Base-by-base conservation (phyloP, 1,140 invertebrate genomes). In the Epicauta chinensis region DNA sequence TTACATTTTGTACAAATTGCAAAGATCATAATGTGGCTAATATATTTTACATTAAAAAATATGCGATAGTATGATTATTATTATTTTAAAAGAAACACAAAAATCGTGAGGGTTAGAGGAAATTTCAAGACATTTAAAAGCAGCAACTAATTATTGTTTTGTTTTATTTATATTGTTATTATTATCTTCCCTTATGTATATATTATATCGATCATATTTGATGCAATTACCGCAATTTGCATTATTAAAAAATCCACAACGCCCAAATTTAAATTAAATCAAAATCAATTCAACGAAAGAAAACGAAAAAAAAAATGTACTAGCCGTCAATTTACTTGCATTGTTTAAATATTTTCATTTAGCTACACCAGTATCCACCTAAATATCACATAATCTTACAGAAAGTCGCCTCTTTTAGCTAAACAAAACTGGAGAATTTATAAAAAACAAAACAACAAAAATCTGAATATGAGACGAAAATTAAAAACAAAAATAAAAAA, bases 401-500 rank as follows among this genome's bases (percentile, higher is more conserved):
- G 30, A 17, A 16, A 12, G 31, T 16, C 17, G 44, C 44, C 44
- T 16, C 32, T 32, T 16, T 35, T 16, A 16, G 37, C n/a, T 4
- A 11, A 43, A 14, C 7, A 10, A 29, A 43, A 43, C n/a, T 23
- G n/a, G 10, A 16, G 23, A 43, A 29, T 29, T 12, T 2, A 23
- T 16, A 11, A 43, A n/a, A 15, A 44, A 35, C 12, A 16, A 32
- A 47, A 47, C 34, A 15, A 7, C 29, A 44, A 52, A 36, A 52
- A 47, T 34, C 53, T 55, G 53, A 55, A 55, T 55, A 55, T 45
- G 48, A 51, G 41, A 51, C 40, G 48, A 53, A 53, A 36, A 45
- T 23, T 23, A 23, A 23, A 23, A 12, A 38, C 17, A 31, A 34
- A 34, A 36, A 23, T 4, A 23, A 2, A 23, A 23, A 7, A 23